phyloP scores from a whole-genome alignment of 2,113 vertebrate genomes.

The Eira barbara region DNA sequence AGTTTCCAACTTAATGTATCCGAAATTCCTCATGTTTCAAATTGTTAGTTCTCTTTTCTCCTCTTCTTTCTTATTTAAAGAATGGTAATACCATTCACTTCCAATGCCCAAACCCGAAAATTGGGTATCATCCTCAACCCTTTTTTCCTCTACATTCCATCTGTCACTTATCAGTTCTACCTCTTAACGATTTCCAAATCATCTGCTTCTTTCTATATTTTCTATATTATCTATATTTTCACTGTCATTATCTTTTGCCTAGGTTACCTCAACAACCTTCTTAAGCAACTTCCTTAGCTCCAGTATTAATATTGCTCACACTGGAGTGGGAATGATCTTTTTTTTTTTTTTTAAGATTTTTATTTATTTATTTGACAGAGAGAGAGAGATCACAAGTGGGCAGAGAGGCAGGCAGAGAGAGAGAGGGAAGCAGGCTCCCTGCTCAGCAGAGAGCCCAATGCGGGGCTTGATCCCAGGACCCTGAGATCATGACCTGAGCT shows the following conservation, averaged over 20 bases:
- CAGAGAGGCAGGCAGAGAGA: too few species aligned
- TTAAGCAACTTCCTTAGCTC: not conserved
- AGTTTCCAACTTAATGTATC: not conserved
- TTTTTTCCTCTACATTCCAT: not conserved
- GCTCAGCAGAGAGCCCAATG: too few species aligned
- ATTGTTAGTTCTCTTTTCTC: not conserved
- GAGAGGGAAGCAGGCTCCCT: too few species aligned
- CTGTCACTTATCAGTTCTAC: not conserved
- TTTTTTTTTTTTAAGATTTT: too few species aligned
- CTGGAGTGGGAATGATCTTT: not conserved
- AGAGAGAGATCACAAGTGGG: too few species aligned
- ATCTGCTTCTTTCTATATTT: not conserved
- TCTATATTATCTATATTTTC: not conserved
- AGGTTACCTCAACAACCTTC: not conserved
- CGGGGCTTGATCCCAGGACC: too few species aligned
- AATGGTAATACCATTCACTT: not conserved
- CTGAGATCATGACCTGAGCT: too few species aligned
- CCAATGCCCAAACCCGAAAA: not conserved
- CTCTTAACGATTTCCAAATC: not conserved
- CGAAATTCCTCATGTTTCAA: not conserved
- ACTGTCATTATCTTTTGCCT: not conserved
- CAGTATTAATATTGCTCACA: not conserved
- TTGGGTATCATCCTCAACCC: not conserved
- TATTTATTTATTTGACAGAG: too few species aligned
- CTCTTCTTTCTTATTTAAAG: not conserved